phyloP scores from a whole-genome alignment of 2,113 vertebrate genomes.

The Vombatus ursinus region DNA sequence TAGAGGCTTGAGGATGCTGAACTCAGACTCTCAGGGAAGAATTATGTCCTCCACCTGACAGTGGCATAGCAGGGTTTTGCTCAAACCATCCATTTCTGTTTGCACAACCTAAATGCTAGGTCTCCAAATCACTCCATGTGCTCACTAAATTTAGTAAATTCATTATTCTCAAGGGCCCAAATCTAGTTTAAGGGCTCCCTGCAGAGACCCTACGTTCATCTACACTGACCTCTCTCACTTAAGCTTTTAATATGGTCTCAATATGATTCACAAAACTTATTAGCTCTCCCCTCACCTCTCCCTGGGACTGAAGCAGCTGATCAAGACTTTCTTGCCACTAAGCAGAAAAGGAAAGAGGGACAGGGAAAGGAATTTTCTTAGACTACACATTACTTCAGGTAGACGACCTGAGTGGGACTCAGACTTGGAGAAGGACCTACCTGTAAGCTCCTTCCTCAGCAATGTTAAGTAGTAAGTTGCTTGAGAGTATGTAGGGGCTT shows the following conservation, averaged over 20 bases:
- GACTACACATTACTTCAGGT: not conserved
- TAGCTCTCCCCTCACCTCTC: not conserved
- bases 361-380: not conserved
- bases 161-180: conserved; percentile 43
- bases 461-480: not conserved
- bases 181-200: conserved; percentile 42
- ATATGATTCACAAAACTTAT: not conserved
- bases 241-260: not conserved
- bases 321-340: conserved; percentile 21
- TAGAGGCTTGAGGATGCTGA: conserved; percentile 27
- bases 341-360: not conserved
- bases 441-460: not conserved
- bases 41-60: not conserved
- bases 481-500: fast-evolving
- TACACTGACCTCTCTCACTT: not conserved
- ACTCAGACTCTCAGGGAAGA: not conserved
- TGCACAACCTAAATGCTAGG: conserved; percentile 28
- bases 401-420: not conserved
- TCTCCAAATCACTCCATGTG: conserved; percentile 35
- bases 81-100: not conserved
- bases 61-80: conserved; percentile 42
- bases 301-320: not conserved
- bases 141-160: conserved; percentile 62
- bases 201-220: not conserved
- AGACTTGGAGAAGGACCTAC: not conserved